Percentiles rank a stretch among this genome's conserved stretches.
Evolutionary conservation across 2,888 invertebrate genomes (phyloP).

Genomic region (Dasysyrphus albostriatus): DNA sequence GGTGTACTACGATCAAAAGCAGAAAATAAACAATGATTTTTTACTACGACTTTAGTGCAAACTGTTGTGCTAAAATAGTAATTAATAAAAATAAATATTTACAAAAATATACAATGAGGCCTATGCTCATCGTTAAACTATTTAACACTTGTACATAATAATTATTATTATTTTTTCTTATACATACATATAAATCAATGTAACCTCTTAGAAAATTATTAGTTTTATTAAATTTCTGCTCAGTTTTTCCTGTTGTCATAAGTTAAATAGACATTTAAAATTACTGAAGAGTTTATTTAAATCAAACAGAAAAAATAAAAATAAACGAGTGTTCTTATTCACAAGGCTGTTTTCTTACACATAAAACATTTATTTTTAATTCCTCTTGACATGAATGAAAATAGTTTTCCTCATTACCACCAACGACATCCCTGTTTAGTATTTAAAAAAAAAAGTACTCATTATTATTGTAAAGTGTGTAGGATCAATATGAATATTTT

Average conservation of each 20-base stretch:
- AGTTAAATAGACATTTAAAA: constrained; percentile 8
- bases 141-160: constrained; percentile 60
- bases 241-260: constrained; percentile 19
- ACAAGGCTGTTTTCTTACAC: constrained; percentile 69
- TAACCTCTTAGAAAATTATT: constrained; percentile 37
- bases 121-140: constrained; percentile 65
- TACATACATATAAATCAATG: constrained; percentile 32
- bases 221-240: constrained; percentile 17
- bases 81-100: constrained; percentile 67
- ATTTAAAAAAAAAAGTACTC: constrained; percentile 14
- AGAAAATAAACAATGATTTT: constrained; percentile 53
- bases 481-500: constrained; percentile 51
- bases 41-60: constrained; percentile 67
- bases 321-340: constrained; percentile 66
- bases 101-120: constrained; percentile 57
- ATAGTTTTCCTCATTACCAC: constrained; percentile 30
- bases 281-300: constrained; percentile 21
- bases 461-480: constrained; percentile 60
- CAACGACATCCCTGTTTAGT: constrained; percentile 39
- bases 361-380: constrained; percentile 17
- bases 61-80: constrained; percentile 70
- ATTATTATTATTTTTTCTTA: constrained; percentile 17
- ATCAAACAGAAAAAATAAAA: constrained; percentile 37
- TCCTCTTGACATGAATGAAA: constrained; percentile 23
- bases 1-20: constrained; percentile 64